Conservation (phyloP, 2,113 vertebrate genomes). For the rat (Rattus norvegicus) region DNA sequence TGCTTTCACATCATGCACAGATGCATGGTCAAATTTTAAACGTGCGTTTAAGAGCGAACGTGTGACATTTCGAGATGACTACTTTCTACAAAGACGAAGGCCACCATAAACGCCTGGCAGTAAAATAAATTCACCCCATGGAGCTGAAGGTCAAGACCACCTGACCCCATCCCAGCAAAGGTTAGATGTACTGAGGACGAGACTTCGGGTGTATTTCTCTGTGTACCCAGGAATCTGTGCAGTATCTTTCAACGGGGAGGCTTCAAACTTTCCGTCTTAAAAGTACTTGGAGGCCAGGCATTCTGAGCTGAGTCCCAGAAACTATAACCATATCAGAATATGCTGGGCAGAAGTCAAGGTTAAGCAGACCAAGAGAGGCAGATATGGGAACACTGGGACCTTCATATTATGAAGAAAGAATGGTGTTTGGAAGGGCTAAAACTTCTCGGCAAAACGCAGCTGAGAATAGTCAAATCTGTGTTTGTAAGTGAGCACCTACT, state of each 20-base stretch:
- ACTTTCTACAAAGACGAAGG: background rate
- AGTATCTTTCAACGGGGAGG: background rate
- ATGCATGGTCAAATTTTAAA: background rate
- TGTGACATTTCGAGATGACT: background rate
- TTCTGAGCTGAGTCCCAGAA: background rate
- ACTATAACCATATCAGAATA: background rate
- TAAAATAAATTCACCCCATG: background rate
- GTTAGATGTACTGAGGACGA: background rate
- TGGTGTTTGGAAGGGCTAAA: background rate
- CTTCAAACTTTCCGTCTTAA: background rate
- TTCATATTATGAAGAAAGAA: constrained; percentile 11
- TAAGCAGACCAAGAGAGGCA: background rate
- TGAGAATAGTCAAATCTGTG: background rate
- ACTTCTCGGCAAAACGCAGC: background rate
- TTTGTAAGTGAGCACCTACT: background rate
- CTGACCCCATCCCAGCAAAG: background rate
- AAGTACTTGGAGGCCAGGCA: background rate
- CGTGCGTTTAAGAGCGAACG: background rate
- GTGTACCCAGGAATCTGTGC: background rate
- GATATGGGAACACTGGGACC: background rate
- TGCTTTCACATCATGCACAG: background rate
- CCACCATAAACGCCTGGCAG: background rate
- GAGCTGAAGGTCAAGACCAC: background rate
- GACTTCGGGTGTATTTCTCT: background rate
- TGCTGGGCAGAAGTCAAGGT: background rate